Base-by-base conservation (phyloP, 2,797 vertebrate genomes). In the Onychomys leucogaster region DNA sequence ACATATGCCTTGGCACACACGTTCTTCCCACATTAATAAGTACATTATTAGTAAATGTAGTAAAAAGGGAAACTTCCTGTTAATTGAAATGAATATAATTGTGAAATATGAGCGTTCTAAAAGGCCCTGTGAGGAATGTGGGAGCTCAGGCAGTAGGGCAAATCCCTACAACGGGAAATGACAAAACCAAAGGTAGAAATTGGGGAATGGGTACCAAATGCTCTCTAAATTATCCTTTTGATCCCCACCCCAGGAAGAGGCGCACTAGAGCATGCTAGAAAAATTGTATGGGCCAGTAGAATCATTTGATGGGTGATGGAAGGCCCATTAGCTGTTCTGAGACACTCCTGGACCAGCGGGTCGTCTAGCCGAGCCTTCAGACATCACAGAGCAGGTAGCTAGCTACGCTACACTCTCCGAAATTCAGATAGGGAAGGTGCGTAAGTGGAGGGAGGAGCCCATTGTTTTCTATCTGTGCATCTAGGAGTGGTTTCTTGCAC, bases 401-500 rank as follows among this genome's bases (percentile, higher is more conserved):
- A 4, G 21, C n/a, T 16, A 4, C 8, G 5, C n/a, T 63, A 1
- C 1, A 41, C 25, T 5, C 49, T 43, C 21, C 75, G 32, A 81
- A 73, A 37, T 52, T 73, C 32, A 73, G 32, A 75, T 52, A 21
- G 5, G 11, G 52, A 29, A 78, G 80, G 59, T 21, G 21, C 34
- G 37, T n/a, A 43, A 69, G 5, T 59, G 9, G 29, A 78, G 75
- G 34, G 67, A 88, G 77, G 29, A 23, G 46, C 21, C 76, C 21
- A 19, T 75, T 77, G 21, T 69, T 80, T 82, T 32, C 41, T 76
- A 23, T 37, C 67, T 10, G 41, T 81, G 49, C 6, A 13, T 59
- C 75, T 94, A n/a, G 83, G 63, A 43, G 55, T 81, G 43, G 61
- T 52, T 95, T 86, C 63, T 93, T 65, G 46, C 55, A 80, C 2